Evolutionary conservation across 2,113 vertebrate species (phyloP).

Genomic region (Saguinus midas): DNA sequence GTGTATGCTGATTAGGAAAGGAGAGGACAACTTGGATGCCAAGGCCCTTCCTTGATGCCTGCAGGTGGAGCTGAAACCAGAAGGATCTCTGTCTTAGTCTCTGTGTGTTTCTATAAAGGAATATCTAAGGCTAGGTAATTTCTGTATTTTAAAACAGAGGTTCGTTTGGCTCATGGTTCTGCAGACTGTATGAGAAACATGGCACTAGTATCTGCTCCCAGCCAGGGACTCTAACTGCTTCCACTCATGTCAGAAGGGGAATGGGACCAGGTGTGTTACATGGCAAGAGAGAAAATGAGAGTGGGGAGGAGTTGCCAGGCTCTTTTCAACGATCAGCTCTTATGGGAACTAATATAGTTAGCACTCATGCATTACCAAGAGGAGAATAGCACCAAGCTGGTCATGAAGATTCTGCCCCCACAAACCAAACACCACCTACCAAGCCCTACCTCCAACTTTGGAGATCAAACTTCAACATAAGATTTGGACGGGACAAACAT

Average conservation of each 20-base stretch:
- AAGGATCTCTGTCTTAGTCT: background rate
- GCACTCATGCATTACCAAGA: background rate
- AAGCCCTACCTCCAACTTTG: background rate
- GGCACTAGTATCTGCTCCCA: background rate
- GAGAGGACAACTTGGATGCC: no score
- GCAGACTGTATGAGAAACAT: background rate
- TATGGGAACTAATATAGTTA: background rate
- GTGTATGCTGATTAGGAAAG: no score
- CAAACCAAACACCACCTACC: background rate
- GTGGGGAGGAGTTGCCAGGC: background rate
- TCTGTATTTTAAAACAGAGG: background rate
- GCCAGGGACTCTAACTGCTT: background rate
- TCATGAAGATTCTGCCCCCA: background rate
- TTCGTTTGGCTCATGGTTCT: background rate
- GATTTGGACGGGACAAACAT: background rate
- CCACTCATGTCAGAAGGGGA: background rate
- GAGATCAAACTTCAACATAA: background rate
- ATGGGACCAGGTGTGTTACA: background rate
- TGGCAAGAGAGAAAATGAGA: background rate
- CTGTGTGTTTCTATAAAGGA: background rate
- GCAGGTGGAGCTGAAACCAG: background rate
- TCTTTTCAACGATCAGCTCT: background rate
- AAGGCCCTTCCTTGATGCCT: background rate
- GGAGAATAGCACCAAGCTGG: background rate
- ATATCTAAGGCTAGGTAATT: background rate